Evolutionary conservation across 2,113 vertebrate genomes (phyloP).

Genomic region (Gavialis gangeticus): DNA sequence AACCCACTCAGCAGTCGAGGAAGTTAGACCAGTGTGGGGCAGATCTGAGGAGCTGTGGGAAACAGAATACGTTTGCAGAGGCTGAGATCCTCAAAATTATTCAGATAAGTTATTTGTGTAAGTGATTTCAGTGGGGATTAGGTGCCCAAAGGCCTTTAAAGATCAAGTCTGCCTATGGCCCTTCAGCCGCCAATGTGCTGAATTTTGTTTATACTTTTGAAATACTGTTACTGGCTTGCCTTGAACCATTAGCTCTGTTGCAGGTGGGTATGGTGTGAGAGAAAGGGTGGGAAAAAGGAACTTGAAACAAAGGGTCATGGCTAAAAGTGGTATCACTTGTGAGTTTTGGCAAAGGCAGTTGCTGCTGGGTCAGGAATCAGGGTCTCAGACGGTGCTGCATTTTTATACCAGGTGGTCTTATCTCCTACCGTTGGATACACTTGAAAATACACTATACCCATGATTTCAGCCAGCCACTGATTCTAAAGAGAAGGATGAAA

Average conservation of each 20-base stretch:
- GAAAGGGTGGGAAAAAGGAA: too few relatives aligned
- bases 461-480: neutral
- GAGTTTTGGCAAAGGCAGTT: neutral
- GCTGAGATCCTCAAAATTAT: neutral
- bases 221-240: neutral
- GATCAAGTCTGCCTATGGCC: neutral
- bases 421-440: neutral
- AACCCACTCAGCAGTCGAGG: neutral
- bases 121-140: too few relatives aligned
- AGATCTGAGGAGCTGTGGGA: neutral
- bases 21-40: neutral
- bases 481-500: neutral
- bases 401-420: neutral
- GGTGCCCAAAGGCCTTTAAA: too few relatives aligned
- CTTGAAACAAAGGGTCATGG: too few relatives aligned
- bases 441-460: neutral
- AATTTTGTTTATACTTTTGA: neutral
- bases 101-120: too few relatives aligned
- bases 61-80: neutral
- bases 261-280: neutral
- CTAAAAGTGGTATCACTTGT: neutral
- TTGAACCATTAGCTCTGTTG: neutral
- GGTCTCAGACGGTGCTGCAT: neutral
- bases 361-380: neutral
- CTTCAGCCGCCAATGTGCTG: neutral